phyloP scores from a whole-genome alignment of 2,113 vertebrate genomes.

The Phrynosoma platyrhinos region DNA sequence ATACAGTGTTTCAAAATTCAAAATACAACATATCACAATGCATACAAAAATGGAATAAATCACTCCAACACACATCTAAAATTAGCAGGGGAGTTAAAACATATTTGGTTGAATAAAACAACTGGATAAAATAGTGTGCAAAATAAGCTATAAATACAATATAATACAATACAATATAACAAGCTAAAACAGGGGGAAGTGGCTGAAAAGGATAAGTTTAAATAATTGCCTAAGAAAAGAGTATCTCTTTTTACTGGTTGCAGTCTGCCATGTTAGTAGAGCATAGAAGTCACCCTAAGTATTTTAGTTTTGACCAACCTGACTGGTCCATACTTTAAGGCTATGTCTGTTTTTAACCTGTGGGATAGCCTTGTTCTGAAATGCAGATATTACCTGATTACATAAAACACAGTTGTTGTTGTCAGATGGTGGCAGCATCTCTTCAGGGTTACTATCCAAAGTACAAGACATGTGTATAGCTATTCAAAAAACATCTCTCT shows the following conservation, averaged over 20 bases:
- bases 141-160: too few species aligned
- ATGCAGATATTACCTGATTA: background rate
- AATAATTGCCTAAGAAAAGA: too few species aligned
- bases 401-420: background rate
- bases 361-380: background rate
- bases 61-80: too few species aligned
- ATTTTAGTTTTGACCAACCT: background rate
- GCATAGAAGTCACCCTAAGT: background rate
- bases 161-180: too few species aligned
- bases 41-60: too few species aligned
- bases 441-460: constrained; percentile 26
- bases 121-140: too few species aligned
- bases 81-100: too few species aligned
- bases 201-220: too few species aligned
- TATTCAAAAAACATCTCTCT: background rate
- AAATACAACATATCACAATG: too few species aligned
- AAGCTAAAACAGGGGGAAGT: too few species aligned
- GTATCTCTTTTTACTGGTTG: background rate
- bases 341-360: background rate
- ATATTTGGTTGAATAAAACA: too few species aligned
- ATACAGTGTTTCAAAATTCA: too few species aligned
- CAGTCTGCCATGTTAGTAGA: background rate
- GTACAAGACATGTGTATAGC: constrained; percentile 11
- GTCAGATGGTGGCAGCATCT: constrained; percentile 39
- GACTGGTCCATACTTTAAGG: background rate